Evolutionary conservation across 2,888 invertebrate species (phyloP).

Genomic region (Habroteleia sp.): DNA sequence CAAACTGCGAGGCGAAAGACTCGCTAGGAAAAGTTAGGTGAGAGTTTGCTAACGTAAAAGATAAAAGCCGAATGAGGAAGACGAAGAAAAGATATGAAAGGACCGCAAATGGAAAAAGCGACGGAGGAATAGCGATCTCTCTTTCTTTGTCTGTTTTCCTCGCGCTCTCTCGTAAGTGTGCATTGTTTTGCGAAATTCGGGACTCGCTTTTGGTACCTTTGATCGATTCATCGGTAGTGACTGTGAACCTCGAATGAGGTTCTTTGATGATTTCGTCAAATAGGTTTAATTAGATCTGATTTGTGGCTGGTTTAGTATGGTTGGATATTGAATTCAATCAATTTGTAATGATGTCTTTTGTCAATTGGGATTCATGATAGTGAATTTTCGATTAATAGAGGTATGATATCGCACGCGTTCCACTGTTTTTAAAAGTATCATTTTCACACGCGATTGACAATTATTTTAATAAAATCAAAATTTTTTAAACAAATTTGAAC

Average conservation of each 20-base stretch:
- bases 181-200: slow-evolving; percentile 42
- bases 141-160: slow-evolving; percentile 1
- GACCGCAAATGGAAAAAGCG: slow-evolving; percentile 54
- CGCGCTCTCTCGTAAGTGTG: slow-evolving; percentile 6
- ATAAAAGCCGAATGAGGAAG: slow-evolving; percentile 55
- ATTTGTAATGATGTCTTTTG: slow-evolving; percentile 15
- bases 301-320: slow-evolving; percentile 8
- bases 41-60: slow-evolving; percentile 52
- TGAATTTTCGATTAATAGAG: neutral
- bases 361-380: neutral
- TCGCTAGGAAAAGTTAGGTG: slow-evolving; percentile 57
- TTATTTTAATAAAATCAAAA: too few species aligned
- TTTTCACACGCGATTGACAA: too few species aligned
- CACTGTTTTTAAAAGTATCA: too few species aligned
- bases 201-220: slow-evolving; percentile 24
- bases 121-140: slow-evolving; percentile 25
- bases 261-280: slow-evolving; percentile 29
- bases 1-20: slow-evolving; percentile 33
- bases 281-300: slow-evolving; percentile 39
- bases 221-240: slow-evolving; percentile 31
- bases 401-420: too few species aligned
- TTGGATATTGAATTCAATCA: slow-evolving; percentile 2
- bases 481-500: too few species aligned
- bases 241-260: slow-evolving; percentile 10
- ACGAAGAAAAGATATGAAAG: slow-evolving; percentile 54